phyloP scores from a whole-genome alignment of 2,888 invertebrate genomes.

The Conistra vaccinii region DNA sequence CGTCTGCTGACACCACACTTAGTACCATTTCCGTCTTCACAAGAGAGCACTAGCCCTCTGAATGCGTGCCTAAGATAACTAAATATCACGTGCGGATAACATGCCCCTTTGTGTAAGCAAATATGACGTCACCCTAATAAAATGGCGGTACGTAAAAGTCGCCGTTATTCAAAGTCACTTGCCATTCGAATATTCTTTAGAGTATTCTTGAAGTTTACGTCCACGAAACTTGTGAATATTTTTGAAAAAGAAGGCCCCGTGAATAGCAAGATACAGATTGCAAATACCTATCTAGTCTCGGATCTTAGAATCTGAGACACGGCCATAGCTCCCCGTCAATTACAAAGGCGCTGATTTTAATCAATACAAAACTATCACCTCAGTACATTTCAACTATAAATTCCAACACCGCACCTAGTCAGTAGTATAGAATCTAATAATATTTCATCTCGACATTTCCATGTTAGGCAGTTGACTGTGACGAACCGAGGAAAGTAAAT shows the following conservation, averaged over 20 bases:
- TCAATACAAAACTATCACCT: slow-evolving; percentile 12
- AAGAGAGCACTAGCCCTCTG: slow-evolving; percentile 67
- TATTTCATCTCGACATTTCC: slow-evolving; percentile 36
- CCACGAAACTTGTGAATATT: slow-evolving; percentile 17
- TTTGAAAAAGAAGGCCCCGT: neutral
- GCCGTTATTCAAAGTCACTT: slow-evolving; percentile 46
- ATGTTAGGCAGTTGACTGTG: slow-evolving; percentile 39
- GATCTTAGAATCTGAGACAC: slow-evolving; percentile 11
- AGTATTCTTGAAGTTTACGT: slow-evolving; percentile 38
- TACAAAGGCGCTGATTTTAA: slow-evolving; percentile 32
- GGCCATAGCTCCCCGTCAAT: slow-evolving; percentile 21
- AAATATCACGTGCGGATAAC: slow-evolving; percentile 52
- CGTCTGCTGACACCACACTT: slow-evolving; percentile 80
- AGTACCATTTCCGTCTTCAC: slow-evolving; percentile 78
- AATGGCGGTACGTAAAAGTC: slow-evolving; percentile 22
- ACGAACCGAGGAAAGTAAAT: slow-evolving; percentile 52
- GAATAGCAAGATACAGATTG: slow-evolving; percentile 10
- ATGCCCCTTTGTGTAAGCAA: slow-evolving; percentile 45
- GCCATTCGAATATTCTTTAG: slow-evolving; percentile 36
- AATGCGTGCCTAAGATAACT: slow-evolving; percentile 56
- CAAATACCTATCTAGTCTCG: slow-evolving; percentile 17
- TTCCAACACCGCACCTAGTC: neutral
- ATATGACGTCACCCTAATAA: slow-evolving; percentile 44
- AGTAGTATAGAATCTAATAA: slow-evolving; percentile 13
- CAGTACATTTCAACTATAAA: neutral